Conservation (phyloP, 2,797 vertebrate genomes). For the Chaetophractus vellerosus region DNA sequence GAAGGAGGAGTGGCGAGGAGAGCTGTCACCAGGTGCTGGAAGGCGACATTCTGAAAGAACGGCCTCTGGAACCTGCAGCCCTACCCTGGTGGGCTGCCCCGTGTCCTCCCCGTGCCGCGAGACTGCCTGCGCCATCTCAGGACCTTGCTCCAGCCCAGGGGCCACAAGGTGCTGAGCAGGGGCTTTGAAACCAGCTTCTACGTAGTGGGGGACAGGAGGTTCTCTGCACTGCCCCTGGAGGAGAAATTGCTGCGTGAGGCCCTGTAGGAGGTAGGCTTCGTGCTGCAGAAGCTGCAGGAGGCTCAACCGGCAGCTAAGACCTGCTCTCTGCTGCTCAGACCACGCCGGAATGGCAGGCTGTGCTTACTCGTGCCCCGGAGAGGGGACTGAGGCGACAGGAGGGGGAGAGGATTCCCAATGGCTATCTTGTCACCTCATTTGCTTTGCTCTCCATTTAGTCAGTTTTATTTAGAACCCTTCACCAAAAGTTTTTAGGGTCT, state of each 20-base stretch:
- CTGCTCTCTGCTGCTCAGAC: fast-evolving
- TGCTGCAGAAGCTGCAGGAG: background rate
- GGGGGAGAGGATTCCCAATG: fast-evolving
- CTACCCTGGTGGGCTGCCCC: slow-evolving; percentile 68
- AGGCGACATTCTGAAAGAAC: slow-evolving; percentile 75
- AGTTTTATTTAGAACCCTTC: background rate
- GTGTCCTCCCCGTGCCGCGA: slow-evolving; percentile 78
- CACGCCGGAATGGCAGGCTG: fast-evolving
- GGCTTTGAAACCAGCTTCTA: slow-evolving; percentile 67
- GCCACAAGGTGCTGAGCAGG: slow-evolving; percentile 53
- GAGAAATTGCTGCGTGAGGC: background rate
- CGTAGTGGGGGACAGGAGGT: background rate
- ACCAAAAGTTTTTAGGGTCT: slow-evolving; percentile 14
- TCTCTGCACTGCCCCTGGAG: background rate
- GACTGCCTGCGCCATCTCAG: slow-evolving; percentile 59
- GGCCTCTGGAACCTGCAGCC: slow-evolving; percentile 9
- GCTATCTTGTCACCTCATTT: background rate
- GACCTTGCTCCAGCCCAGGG: slow-evolving; percentile 61
- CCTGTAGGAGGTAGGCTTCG: background rate
- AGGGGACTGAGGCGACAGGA: no score
- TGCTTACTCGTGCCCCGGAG: background rate
- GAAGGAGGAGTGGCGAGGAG: slow-evolving; percentile 79
- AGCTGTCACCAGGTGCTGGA: slow-evolving; percentile 73
- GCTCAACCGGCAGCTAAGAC: background rate
- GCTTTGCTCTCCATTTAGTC: background rate